Percentiles rank a stretch among this genome's conserved stretches.
These are phyloP conservation scores for Eumeta japonica DNA, from an alignment of 1,140 invertebrate species.

Conservation along the genomic window DNA sequence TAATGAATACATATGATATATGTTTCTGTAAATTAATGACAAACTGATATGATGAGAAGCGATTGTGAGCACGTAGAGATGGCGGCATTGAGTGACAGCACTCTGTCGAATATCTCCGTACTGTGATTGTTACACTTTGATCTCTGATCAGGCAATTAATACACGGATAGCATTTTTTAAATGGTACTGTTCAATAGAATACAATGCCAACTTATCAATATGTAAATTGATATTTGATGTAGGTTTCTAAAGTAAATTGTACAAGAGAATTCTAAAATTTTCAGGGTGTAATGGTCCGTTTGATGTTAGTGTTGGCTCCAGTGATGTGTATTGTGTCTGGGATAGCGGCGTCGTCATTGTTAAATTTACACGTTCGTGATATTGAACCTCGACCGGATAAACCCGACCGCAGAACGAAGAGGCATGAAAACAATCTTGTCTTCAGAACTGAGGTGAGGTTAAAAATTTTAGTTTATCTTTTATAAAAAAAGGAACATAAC, in stretches of 20 bases:
- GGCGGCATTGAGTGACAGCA: constrained; percentile 23
- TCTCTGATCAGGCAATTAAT: no score
- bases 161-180: not conserved
- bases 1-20: no score
- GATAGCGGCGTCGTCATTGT: constrained; percentile 86
- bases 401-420: constrained; percentile 69
- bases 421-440: constrained; percentile 79
- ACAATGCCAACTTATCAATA: no score
- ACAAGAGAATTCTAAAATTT: no score
- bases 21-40: no score
- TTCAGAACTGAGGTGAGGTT: constrained; percentile 77
- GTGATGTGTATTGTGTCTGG: constrained; percentile 97
- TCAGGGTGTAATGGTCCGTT: constrained; percentile 96
- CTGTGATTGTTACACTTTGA: constrained; percentile 47
- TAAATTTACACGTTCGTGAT: constrained; percentile 90
- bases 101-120: constrained; percentile 35
- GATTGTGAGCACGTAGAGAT: constrained; percentile 39
- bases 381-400: constrained; percentile 60
- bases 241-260: no score
- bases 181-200: no score
- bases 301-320: constrained; percentile 96
- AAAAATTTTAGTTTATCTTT: no score
- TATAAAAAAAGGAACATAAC: no score
- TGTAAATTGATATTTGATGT: no score
- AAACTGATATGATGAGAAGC: constrained; percentile 51